These are phyloP conservation scores for Plebejus anna DNA, from an alignment of 2,888 invertebrate species.

Conservation along the genomic window DNA sequence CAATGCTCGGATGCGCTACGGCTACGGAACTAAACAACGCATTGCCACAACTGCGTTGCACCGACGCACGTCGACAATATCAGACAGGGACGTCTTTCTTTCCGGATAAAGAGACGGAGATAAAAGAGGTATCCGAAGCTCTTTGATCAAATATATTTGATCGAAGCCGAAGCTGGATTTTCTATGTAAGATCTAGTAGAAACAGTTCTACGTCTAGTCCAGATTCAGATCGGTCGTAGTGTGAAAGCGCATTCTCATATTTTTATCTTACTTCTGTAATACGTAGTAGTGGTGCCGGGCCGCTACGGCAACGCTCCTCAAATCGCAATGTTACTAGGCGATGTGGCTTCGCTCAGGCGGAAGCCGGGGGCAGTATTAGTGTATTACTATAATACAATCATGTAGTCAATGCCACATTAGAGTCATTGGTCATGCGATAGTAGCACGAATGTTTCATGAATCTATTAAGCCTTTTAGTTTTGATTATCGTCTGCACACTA, in stretches of 20 bases:
- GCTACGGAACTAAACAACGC: not conserved
- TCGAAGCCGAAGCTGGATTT: not conserved
- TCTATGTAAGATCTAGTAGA: not conserved
- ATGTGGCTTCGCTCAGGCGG: not conserved
- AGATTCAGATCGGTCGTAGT: too few species aligned
- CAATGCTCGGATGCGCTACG: not conserved
- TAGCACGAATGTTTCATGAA: not conserved
- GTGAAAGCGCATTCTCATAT: too few species aligned
- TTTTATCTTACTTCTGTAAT: too few species aligned
- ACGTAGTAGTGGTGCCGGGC: not conserved
- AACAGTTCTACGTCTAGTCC: not conserved
- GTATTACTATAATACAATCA: not conserved
- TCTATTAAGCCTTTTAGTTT: not conserved
- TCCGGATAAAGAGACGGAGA: not conserved
- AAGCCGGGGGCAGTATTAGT: not conserved
- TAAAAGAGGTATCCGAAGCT: not conserved
- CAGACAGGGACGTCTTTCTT: not conserved
- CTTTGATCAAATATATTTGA: too few species aligned
- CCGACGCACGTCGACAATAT: not conserved
- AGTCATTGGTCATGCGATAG: slow-evolving; percentile 12
- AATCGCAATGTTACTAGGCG: not conserved
- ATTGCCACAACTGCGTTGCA: not conserved
- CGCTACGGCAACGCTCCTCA: not conserved
- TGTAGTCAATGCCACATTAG: not conserved
- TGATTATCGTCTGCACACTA: not conserved